Base-by-base conservation (phyloP, 2,888 invertebrate species). In the Calameuta idolon region DNA sequence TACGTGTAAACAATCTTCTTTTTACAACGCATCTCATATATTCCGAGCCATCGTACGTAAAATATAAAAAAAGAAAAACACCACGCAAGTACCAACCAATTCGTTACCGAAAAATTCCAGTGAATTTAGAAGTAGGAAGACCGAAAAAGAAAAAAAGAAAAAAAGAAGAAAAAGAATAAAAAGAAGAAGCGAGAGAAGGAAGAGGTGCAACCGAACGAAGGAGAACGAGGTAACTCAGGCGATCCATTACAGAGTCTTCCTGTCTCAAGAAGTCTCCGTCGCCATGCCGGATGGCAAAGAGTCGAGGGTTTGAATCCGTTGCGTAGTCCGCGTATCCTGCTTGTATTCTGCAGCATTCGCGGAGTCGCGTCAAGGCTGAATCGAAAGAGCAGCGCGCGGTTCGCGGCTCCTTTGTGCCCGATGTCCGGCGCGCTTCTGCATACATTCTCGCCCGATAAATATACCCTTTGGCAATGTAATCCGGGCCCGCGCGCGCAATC, bases 391-490 rank as follows among this genome's bases (percentile, higher is more conserved):
- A 55, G 55, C 55, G 9, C 55, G 55, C 55, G 23, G 23, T 55
- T 2, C 87, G 90, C 90, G 90, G 90, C 84, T 88, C 88, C 91
- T 91, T 91, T 90, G 91, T 91, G 88, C 83, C 23, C 89, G 87
- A 90, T 89, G 90, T 90, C 90, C 90, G 55, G 55, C 55, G 90
- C 90, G 90, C 89, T 90, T 90, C 90, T 90, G 90, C 90, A 90
- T 89, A 89, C 90, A 90, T 90, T 90, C 90, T 90, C 90, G 90
- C 90, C 90, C 91, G 90, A 91, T 91, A 91, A 91, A 91, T 91
- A 90, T 91, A 91, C 90, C 90, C 90, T 91, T 90, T 90, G 90
- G 91, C 90, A 90, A 90, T 89, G 90, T 91, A 91, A 91, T 91
- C 90, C 90, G 85, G 77, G 78, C 87, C 88, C 89, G 87, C 87